Percentiles rank a stretch among this genome's conserved stretches.
Evolutionary conservation across 2,797 vertebrate genomes (phyloP).

Genomic region (Anas bahamensis): DNA sequence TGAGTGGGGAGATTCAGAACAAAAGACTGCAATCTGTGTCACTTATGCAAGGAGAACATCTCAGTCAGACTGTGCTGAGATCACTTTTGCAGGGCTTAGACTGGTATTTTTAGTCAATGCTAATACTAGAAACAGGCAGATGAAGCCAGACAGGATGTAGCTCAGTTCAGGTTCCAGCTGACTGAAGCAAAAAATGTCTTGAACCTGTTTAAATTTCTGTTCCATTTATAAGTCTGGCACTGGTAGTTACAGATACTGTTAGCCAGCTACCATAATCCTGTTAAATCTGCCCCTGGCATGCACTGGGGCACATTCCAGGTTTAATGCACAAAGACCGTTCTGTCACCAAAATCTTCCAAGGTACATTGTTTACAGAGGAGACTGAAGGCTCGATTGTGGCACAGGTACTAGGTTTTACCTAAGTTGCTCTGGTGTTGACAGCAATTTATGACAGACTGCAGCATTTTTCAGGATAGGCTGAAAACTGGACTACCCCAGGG

Average conservation of each 20-base stretch:
- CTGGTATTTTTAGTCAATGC: neutral
- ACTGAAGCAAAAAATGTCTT: neutral
- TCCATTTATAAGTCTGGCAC: conserved; percentile 48
- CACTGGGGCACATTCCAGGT: conserved; percentile 15
- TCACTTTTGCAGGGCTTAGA: neutral
- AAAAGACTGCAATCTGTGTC: neutral
- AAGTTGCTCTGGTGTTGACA: conserved; percentile 34
- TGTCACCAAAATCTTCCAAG: conserved; percentile 46
- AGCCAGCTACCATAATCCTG: conserved; percentile 59
- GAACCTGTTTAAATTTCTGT: conserved; percentile 21
- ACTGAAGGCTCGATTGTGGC: conserved; percentile 34
- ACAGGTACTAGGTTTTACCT: conserved; percentile 41
- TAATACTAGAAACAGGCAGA: neutral
- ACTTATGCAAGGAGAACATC: neutral
- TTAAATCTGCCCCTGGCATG: conserved; percentile 47
- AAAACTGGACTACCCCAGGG: conserved; percentile 6
- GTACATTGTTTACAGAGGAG: conserved; percentile 23
- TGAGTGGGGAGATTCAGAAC: neutral
- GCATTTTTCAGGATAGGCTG: neutral
- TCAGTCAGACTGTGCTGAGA: neutral
- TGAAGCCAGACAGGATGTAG: conserved; percentile 14
- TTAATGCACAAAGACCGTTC: conserved; percentile 46
- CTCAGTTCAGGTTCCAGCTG: conserved; percentile 6
- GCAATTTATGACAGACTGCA: conserved; percentile 22
- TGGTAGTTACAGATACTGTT: neutral